phyloP scores from a whole-genome alignment of 1,140 invertebrate species.

The Asbolus verrucosus region DNA sequence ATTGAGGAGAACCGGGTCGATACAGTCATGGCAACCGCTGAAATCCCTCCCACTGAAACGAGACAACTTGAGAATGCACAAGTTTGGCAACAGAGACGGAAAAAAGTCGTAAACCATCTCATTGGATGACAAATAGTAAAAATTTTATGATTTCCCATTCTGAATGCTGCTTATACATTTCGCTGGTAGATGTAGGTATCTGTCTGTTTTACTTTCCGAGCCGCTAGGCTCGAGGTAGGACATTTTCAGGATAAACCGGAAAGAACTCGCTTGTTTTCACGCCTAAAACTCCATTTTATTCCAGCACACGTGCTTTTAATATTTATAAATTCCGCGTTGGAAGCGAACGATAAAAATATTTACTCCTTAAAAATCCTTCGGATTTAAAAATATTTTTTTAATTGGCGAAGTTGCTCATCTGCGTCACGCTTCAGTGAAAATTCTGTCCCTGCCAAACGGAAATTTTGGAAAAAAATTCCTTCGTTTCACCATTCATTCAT shows the following conservation, averaged over 20 bases:
- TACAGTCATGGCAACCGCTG: slow-evolving; percentile 63
- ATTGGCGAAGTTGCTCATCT: neutral
- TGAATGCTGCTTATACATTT: slow-evolving; percentile 62
- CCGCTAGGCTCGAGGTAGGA: neutral
- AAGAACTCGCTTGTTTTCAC: too few relatives aligned
- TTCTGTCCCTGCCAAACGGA: too few relatives aligned
- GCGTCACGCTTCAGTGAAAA: neutral
- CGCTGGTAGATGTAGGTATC: slow-evolving; percentile 65
- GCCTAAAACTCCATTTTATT: too few relatives aligned
- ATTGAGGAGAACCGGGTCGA: slow-evolving; percentile 51
- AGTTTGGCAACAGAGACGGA: slow-evolving; percentile 52
- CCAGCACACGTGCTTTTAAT: too few relatives aligned
- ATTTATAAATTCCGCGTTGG: too few relatives aligned
- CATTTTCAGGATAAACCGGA: neutral
- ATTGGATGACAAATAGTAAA: slow-evolving; percentile 66
- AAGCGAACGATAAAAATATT: too few relatives aligned
- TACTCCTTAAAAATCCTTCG: too few relatives aligned
- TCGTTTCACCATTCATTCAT: too few relatives aligned
- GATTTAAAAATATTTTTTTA: too few relatives aligned
- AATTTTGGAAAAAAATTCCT: too few relatives aligned
- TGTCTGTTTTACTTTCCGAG: slow-evolving; percentile 53
- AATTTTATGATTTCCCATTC: slow-evolving; percentile 63
- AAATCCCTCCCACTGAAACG: slow-evolving; percentile 54
- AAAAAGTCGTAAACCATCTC: slow-evolving; percentile 59
- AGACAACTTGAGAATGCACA: neutral